Conservation (phyloP, 2,888 invertebrate genomes). For the Anorthoa munda region DNA sequence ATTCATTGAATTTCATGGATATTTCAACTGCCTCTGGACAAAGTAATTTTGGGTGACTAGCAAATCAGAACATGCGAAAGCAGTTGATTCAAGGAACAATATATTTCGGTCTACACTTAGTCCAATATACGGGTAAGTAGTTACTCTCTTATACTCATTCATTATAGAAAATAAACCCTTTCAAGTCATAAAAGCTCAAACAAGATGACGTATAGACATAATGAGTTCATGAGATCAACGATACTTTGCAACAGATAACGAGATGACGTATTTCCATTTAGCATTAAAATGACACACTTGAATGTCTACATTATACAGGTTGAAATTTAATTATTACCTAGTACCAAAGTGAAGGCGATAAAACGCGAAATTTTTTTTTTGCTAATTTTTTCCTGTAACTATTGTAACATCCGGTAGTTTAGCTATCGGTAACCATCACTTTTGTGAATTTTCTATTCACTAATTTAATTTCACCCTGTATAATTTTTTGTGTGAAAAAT, state of each 20-base stretch:
- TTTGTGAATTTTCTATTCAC: background rate
- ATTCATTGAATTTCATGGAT: background rate
- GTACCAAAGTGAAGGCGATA: background rate
- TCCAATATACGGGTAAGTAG: slow-evolving; percentile 49
- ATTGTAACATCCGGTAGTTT: background rate
- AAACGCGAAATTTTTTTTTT: background rate
- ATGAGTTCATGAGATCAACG: slow-evolving; percentile 70
- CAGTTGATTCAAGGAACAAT: slow-evolving; percentile 22
- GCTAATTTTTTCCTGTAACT: background rate
- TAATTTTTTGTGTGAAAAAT: background rate
- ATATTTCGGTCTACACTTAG: slow-evolving; percentile 43
- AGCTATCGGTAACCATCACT: background rate
- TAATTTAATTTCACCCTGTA: background rate
- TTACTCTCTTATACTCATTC: slow-evolving; percentile 62
- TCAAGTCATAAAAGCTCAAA: slow-evolving; percentile 76
- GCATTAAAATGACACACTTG: background rate
- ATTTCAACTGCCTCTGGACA: slow-evolving; percentile 32
- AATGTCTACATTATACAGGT: background rate
- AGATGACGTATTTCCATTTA: background rate
- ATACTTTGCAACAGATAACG: slow-evolving; percentile 68
- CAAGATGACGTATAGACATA: slow-evolving; percentile 80
- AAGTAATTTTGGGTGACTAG: slow-evolving; percentile 26
- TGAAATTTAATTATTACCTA: background rate
- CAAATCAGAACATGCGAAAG: slow-evolving; percentile 41
- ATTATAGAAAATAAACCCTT: slow-evolving; percentile 62